A percentile compares a stretch with the other conserved stretches of the same genome.
These are phyloP conservation scores for Scortum barcoo DNA, from an alignment of 2,113 vertebrate genomes.

Conservation along the genomic window DNA sequence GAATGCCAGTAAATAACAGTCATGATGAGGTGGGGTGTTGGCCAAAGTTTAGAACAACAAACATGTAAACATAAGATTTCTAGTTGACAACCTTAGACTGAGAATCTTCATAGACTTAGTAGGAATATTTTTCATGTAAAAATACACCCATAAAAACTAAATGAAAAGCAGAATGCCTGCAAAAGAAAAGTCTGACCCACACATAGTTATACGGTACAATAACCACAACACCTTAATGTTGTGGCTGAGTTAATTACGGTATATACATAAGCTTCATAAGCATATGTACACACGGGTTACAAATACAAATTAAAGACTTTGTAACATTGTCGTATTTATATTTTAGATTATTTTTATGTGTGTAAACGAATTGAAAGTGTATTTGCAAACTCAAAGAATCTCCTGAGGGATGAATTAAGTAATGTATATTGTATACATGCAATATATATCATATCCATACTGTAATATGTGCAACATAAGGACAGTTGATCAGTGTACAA, in stretches of 20 bases:
- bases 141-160: no score
- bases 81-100: neutral
- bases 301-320: no score
- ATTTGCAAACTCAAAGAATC: no score
- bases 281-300: no score
- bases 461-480: neutral
- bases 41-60: slow-evolving; percentile 3
- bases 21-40: slow-evolving; percentile 15
- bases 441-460: neutral
- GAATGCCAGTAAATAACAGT: slow-evolving; percentile 29
- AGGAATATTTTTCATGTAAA: neutral
- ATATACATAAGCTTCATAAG: neutral
- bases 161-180: neutral
- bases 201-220: neutral
- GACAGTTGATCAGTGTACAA: neutral
- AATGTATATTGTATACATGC: no score
- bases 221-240: neutral
- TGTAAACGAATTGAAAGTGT: neutral
- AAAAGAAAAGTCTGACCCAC: neutral
- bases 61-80: neutral
- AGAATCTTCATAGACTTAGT: no score
- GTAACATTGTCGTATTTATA: neutral
- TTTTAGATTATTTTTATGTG: neutral
- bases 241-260: neutral
- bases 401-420: no score